These are phyloP conservation scores for Okapia johnstoni DNA, from an alignment of 2,113 vertebrate species.

Conservation along the genomic window DNA sequence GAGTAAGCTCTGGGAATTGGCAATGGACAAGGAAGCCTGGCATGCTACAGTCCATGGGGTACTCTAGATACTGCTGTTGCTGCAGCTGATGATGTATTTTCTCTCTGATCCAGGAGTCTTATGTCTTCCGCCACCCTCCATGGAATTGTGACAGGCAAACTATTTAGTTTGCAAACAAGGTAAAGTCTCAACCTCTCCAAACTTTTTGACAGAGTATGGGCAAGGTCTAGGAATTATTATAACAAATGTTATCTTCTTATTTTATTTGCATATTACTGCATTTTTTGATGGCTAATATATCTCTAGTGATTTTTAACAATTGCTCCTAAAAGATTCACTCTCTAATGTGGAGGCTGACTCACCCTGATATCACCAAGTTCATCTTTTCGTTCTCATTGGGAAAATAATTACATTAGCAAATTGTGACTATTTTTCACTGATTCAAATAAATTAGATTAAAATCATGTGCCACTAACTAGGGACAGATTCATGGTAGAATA, in stretches of 20 bases:
- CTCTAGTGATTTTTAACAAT: neutral
- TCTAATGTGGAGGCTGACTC: neutral
- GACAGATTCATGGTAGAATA: neutral
- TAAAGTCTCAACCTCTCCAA: neutral
- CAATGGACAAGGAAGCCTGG: neutral
- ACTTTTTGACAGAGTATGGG: neutral
- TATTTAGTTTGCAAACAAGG: neutral
- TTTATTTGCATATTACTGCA: neutral
- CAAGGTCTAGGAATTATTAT: neutral
- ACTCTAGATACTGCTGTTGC: neutral
- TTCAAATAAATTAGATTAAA: neutral
- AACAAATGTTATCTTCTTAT: neutral
- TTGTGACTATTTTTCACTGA: neutral
- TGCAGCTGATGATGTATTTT: neutral
- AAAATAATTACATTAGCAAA: neutral
- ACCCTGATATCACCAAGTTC: neutral
- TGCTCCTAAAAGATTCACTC: neutral
- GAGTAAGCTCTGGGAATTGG: neutral
- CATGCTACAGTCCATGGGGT: neutral
- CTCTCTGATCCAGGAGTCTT: neutral
- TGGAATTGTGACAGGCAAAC: neutral
- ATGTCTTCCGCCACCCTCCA: neutral
- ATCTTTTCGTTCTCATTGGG: neutral
- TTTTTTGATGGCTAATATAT: neutral
- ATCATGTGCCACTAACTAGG: neutral